Base-by-base conservation (phyloP, 1,140 invertebrate species). In the Drosophila fuyamai region DNA sequence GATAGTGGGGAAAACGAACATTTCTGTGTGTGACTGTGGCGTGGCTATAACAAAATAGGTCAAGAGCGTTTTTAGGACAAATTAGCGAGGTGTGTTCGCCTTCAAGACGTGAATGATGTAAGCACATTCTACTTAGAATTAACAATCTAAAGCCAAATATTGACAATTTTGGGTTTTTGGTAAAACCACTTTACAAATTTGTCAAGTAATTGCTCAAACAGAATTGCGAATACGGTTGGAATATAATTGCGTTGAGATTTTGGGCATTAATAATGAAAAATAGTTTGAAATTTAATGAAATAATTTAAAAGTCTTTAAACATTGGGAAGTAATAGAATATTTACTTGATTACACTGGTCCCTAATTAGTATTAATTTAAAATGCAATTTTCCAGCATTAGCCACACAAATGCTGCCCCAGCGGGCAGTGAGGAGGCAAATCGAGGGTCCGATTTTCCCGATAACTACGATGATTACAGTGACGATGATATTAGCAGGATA, bases 61-160 rank as follows among this genome's bases (percentile, higher is more conserved):
- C 85, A 89, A 84, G 84, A 72, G 66, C 70, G 74, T 55, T 79
- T 78, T 78, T 73, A 89, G 81, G 84, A 89, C 81, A 90, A 89
- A 89, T 79, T 89, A 61, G 54, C 72, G 29, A 57, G 84, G 84
- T 81, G 84, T 80, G 84, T 76, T 71, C 53, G 47, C 46, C 48
- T 51, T 47, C 27, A 67, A 76, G 61, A 38, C 61, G 32, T 60
- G 60, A 36, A 53, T 73, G 71, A 82, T 76, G 79, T 82, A 88
- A 88, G 58, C 79, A 29, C 36, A 27, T 46, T 51, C 59, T 46
- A 55, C 54, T 38, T 58, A 58, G 57, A 86, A 82, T 56, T 61
- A 48, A 0, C 59, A 71, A 43, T 53, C 38, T 57, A 54, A 66
- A 40, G 18, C 57, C 72, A 61, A 40, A 58, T 67, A 78, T 78